Conservation (phyloP, 2,797 vertebrate species). For the Cyclopterus lumpus region DNA sequence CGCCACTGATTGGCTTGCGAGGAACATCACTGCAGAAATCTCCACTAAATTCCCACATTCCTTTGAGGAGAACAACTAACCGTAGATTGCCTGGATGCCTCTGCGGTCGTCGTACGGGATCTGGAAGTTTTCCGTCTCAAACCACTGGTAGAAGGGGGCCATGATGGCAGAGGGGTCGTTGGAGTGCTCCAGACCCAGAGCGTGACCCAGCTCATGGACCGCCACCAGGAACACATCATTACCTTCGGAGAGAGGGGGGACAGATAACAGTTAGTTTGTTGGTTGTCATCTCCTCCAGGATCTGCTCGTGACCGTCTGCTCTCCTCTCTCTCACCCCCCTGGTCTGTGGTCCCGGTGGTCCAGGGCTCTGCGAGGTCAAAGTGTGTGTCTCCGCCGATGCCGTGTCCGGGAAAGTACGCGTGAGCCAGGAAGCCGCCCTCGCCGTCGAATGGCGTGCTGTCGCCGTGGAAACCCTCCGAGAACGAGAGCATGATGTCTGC, state of each 20-base stretch:
- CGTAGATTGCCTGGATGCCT: slow-evolving; percentile 93
- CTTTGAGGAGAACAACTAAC: slow-evolving; percentile 64
- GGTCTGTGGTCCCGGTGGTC: slow-evolving; percentile 88
- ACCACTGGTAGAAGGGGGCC: slow-evolving; percentile 97
- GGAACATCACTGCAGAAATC: background rate
- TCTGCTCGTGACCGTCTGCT: fast-evolving
- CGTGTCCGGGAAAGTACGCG: slow-evolving; percentile 92
- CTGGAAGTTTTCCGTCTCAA: slow-evolving; percentile 92
- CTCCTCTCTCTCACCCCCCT: slow-evolving; percentile 83
- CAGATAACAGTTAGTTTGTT: background rate
- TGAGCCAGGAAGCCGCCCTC: slow-evolving; percentile 94
- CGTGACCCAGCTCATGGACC: slow-evolving; percentile 93
- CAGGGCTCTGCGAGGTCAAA: slow-evolving; percentile 93
- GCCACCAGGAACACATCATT: slow-evolving; percentile 94
- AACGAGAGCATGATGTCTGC: slow-evolving; percentile 96
- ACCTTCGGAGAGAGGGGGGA: slow-evolving; percentile 74
- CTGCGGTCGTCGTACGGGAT: slow-evolving; percentile 90
- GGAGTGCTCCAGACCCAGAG: slow-evolving; percentile 92
- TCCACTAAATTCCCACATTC: background rate
- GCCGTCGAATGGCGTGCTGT: slow-evolving; percentile 94
- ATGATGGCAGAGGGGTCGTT: slow-evolving; percentile 92
- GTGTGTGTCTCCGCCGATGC: slow-evolving; percentile 94
- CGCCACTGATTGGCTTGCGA: background rate
- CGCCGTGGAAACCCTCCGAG: slow-evolving; percentile 91
- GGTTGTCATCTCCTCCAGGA: background rate